These are phyloP conservation scores for Cantharis nigra DNA, from an alignment of 2,888 invertebrate genomes.

Conservation along the genomic window DNA sequence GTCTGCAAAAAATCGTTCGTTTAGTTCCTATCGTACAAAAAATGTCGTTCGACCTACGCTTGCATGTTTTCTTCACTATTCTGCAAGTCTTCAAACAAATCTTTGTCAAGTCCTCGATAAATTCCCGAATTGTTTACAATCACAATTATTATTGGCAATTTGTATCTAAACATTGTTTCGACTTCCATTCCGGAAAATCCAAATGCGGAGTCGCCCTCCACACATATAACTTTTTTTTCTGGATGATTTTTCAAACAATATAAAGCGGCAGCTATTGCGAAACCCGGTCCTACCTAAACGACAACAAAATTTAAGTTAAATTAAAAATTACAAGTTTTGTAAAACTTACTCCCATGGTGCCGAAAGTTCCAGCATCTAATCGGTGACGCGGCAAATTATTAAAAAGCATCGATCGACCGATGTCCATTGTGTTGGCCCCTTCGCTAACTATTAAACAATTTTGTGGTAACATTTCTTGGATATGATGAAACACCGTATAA, in stretches of 20 bases:
- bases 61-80: conserved; percentile 69
- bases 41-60: background rate
- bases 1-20: conserved; percentile 60
- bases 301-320: background rate
- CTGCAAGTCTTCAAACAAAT: conserved; percentile 73
- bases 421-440: conserved; percentile 99
- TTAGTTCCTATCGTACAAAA: background rate
- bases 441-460: conserved; percentile 93
- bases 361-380: conserved; percentile 95
- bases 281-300: conserved; percentile 79
- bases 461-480: conserved; percentile 75
- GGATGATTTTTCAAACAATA: conserved; percentile 84
- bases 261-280: conserved; percentile 89
- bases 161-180: conserved; percentile 94
- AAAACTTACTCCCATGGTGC: conserved; percentile 85
- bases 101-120: conserved; percentile 82
- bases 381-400: conserved; percentile 85
- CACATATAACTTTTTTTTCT: conserved; percentile 83
- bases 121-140: conserved; percentile 97
- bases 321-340: background rate
- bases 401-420: conserved; percentile 86
- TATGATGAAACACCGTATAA: conserved; percentile 86
- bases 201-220: conserved; percentile 97
- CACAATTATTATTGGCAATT: conserved; percentile 86
- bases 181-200: conserved; percentile 99